Evolutionary conservation across 2,797 vertebrate species (phyloP), one percentile per base, ranked within the genome.

Genomic region (Babyrousa celebensis): DNA sequence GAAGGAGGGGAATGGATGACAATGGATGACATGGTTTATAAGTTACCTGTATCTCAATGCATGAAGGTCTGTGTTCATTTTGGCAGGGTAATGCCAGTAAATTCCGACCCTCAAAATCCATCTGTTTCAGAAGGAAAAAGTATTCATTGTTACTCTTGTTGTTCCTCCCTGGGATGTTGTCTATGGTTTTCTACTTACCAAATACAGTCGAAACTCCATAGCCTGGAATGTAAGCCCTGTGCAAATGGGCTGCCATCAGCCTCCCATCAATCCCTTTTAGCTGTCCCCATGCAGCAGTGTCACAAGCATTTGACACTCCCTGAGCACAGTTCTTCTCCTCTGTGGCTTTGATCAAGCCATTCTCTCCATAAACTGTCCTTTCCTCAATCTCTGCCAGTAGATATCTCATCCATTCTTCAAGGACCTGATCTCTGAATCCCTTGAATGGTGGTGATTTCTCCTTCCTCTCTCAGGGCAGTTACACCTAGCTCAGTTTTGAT

Each of bases 101-200:
- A 86, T 43, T 67, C 21, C 56, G 62, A 85, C 16, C 80, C 85
- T 90, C 75, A 62, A 62, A 70, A 68, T 27, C 32, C 6, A 15
- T 77, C 65, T 32, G 40, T 62, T 67, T 91, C 60, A 74, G 90
- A 75, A 86, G 17, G 32, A 86, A 86, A 93, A 78, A 8, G 20
- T 84, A 79, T 32, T 75, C 25, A 40, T 74, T 20, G 32, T 63
- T 40, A 75, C 27, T 80, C 5, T 68, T 80, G 54, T 90, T 21
- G 27, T 17, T 74, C 25, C 29, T 36, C 74, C 58, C 25, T 27
- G 25, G 29, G 67, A 85, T 23, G 6, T 2, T 52, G 32, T 72
- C 82, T 60, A 60, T 27, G 21, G 65, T 20, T 91, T 91, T 63
- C 72, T 20, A 67, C 23, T 82, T 43, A 65, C 29, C 48, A 89